These are phyloP conservation scores for Bambusicola thoracicus DNA, from an alignment of 2,113 vertebrate species.

Conservation along the genomic window DNA sequence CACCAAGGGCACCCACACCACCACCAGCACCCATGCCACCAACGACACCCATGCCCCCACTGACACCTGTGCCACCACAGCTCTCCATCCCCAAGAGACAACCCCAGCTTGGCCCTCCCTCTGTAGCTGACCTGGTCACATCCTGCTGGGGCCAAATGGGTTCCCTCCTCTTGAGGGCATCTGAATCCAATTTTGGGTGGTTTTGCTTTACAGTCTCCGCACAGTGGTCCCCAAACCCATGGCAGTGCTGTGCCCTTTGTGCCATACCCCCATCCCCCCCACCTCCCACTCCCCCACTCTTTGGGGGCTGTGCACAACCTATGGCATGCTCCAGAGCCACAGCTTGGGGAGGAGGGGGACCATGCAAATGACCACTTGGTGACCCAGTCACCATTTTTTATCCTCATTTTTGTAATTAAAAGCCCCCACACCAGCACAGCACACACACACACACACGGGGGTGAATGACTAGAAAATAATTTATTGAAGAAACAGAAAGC, in stretches of 20 bases:
- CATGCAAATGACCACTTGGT: background rate
- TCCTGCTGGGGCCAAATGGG: background rate
- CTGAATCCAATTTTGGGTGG: fast-evolving
- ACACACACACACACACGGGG: background rate
- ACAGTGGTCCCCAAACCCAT: fast-evolving
- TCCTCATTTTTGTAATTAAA: slow-evolving; percentile 17
- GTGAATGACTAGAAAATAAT: slow-evolving; percentile 83
- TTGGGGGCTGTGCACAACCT: background rate
- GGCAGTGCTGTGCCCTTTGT: fast-evolving
- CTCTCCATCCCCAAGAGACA: fast-evolving
- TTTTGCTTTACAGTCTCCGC: background rate
- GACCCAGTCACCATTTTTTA: background rate
- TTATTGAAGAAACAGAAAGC: slow-evolving; percentile 83
- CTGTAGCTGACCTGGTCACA: background rate
- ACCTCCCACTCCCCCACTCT: background rate
- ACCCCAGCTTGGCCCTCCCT: fast-evolving
- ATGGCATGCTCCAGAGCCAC: fast-evolving
- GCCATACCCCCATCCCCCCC: background rate
- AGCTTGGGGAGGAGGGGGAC: background rate
- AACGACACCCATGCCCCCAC: background rate
- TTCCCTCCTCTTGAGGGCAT: background rate
- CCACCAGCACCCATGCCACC: too few relatives aligned
- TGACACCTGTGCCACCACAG: fast-evolving
- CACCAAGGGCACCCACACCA: too few relatives aligned
- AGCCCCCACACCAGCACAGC: background rate